These are phyloP conservation scores for Phrixothrix hirtus DNA, from an alignment of 2,888 invertebrate genomes.

Conservation along the genomic window DNA sequence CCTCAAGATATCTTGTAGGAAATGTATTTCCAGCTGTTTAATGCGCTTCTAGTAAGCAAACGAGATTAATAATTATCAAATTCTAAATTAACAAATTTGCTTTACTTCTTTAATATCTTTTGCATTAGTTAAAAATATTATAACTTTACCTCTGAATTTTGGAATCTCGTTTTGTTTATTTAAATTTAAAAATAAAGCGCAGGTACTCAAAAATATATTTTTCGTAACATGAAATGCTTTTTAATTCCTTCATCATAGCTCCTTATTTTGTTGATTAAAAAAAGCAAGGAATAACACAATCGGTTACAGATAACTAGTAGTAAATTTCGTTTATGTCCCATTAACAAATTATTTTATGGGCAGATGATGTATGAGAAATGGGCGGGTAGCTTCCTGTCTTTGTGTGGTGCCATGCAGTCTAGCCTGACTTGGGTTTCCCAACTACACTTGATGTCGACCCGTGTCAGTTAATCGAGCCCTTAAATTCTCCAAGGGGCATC, in stretches of 20 bases:
- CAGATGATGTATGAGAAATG: constrained; percentile 49
- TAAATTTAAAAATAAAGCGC: too few species aligned
- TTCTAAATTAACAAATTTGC: too few species aligned
- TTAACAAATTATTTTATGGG: constrained; percentile 32
- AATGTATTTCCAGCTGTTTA: too few species aligned
- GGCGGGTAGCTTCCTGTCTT: constrained; percentile 49
- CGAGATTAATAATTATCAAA: too few species aligned
- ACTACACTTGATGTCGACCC: constrained; percentile 38
- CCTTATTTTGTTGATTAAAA: too few species aligned
- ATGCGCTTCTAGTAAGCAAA: too few species aligned
- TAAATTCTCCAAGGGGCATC: constrained; percentile 25
- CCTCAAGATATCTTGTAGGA: too few species aligned
- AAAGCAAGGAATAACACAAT: not conserved
- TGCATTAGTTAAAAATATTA: not conserved
- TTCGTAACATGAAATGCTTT: too few species aligned
- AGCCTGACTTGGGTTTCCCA: constrained; percentile 26
- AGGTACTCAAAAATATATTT: too few species aligned
- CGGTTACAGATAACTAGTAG: not conserved
- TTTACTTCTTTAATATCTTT: too few species aligned
- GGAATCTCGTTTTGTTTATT: too few species aligned
- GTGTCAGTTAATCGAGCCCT: constrained; percentile 30
- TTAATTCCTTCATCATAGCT: too few species aligned
- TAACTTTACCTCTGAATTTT: not conserved
- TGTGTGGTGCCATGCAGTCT: constrained; percentile 53
- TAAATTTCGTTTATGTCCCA: constrained; percentile 1